Base-by-base conservation (phyloP, 53 echinoderm and acorn worm species). In the Astropecten irregularis region DNA sequence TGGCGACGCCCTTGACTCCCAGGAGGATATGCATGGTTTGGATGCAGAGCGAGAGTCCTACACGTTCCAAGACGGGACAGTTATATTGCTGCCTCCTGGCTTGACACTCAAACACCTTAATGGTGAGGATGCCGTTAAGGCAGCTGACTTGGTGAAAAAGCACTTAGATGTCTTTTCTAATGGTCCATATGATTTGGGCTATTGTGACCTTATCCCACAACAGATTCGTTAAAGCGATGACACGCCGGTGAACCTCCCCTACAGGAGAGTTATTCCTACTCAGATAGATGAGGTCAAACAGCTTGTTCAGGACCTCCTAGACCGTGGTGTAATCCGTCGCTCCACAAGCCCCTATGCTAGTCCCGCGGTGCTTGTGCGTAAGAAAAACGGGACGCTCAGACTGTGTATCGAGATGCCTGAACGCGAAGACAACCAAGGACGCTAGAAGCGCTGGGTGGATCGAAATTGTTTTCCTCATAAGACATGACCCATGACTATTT, bases 401-500 rank as follows among this genome's bases (percentile, higher is more conserved):
- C 38, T 79, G 4, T 79, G 79, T 35, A 39, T 79, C 13, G 79
- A 39, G 82, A 19, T 20, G 61, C 26, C 44, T 82, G 9, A 82
- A 82, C 62, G 54, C 74, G 22, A 31, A 49, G 15, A 72, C 72
- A 66, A 16, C 38, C n/a, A n/a, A n/a, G n/a, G n/a, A n/a, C n/a
- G n/a, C n/a, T n/a, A n/a, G n/a, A n/a, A n/a, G n/a, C n/a, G n/a
- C n/a, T n/a, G n/a, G n/a, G n/a, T n/a, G n/a, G n/a, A n/a, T n/a
- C n/a, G n/a, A n/a, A n/a, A n/a, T n/a, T n/a, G n/a, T n/a, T n/a
- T n/a, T n/a, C n/a, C n/a, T 57, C 58, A 21, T 63, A 61, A 16
- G 81, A 81, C 27, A 25, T 81, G 3, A 56, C 77, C 23, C 74
- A 73, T 73, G 74, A 51, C 2, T 73, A 59, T 18, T 48, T 44